Base-by-base conservation (phyloP, 2,113 vertebrate species). In the Salminus brasiliensis region DNA sequence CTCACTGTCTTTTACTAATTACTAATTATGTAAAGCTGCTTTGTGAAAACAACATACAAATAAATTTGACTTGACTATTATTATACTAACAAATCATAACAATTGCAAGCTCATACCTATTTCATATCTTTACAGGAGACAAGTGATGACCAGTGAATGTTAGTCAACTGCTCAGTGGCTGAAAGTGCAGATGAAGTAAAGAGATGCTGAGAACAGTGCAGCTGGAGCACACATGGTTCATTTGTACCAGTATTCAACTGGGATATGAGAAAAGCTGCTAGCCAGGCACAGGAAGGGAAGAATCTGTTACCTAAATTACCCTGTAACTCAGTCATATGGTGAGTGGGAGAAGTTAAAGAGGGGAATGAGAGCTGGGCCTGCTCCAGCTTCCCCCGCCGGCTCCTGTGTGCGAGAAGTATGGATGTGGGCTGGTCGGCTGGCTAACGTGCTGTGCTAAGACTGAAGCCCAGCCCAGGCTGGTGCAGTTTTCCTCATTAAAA, bases 341-440 rank as follows among this genome's bases (percentile, higher is more conserved):
- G 78, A 83, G 88, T 88, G 90, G 89, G 91, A 87, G 87, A 90
- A 81, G 81, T 81, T 84, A 82, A 85, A 88, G 79, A 60, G 80
- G 82, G 86, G 81, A 83, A 85, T 74, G 84, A 83, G 79, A 74
- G 77, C 39, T n/a, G 30, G 81, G 87, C 81, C 76, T 81, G 77
- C 70, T 74, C 75, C 81, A 84, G 10, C 21, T 72, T 63, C 67
- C 53, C 2, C 70, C 52, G 25, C 70, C 67, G 55, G 30, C 65
- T 60, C 21, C 25, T 74, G 47, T 41, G 25, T 53, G 63, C 39
- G 49, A 36, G 45, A 57, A 30, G 32, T 39, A 76, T 27, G 45
- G 25, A 62, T 62, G 21, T 65, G 18, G 63, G 18, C 36, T 30
- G 13, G 45, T 29, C 45, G 29, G 45, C 45, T 25, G 65, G 29